phyloP scores from a whole-genome alignment of 2,888 invertebrate genomes.

The Andricus curvator region DNA sequence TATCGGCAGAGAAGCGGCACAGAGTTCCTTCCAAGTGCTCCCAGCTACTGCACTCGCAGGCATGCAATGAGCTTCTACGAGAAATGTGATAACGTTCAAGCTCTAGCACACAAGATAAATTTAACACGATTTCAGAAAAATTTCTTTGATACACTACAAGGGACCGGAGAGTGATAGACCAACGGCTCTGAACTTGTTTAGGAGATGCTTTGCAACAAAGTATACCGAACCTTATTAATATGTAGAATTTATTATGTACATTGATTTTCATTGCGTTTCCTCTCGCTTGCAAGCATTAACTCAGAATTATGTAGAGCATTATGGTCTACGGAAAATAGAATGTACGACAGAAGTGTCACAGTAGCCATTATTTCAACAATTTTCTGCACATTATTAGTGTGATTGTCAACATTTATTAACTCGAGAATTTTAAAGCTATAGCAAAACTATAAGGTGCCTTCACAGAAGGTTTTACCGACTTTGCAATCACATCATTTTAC shows the following conservation, averaged over 20 bases:
- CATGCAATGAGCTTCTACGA: conserved; percentile 41
- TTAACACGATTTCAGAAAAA: not conserved
- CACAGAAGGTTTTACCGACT: not conserved
- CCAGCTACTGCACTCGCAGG: conserved; percentile 56
- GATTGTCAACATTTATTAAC: not conserved
- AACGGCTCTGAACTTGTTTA: not conserved
- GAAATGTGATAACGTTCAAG: conserved; percentile 21
- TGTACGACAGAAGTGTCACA: not conserved
- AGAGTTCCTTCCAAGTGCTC: conserved; percentile 53
- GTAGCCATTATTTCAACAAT: conserved; percentile 4
- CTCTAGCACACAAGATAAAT: conserved; percentile 14
- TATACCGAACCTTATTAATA: conserved; percentile 28
- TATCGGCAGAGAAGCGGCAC: conserved; percentile 52
- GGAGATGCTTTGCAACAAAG: conserved; percentile 2
- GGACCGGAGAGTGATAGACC: not conserved
- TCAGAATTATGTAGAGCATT: conserved; percentile 3
- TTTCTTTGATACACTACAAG: not conserved
- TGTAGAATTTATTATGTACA: conserved; percentile 22
- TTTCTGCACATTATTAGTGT: not conserved
- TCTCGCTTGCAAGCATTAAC: not conserved
- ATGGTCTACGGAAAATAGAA: not conserved
- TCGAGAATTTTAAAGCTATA: not conserved
- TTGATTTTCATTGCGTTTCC: not conserved
- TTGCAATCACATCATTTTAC: not conserved
- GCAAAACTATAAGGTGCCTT: not conserved